Evolutionary conservation across 2,888 invertebrate genomes (phyloP).

Genomic region (Muscina levida): DNA sequence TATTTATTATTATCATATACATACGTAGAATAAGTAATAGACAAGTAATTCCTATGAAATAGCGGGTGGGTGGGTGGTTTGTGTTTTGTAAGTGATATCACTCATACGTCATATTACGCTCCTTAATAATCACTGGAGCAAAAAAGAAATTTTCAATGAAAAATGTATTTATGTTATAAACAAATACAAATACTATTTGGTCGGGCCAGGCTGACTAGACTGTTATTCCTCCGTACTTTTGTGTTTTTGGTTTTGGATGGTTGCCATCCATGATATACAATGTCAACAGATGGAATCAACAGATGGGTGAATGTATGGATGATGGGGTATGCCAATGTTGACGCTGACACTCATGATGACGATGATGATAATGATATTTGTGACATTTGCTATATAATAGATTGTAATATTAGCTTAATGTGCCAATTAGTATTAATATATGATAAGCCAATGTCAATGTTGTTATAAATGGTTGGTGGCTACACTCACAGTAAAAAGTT

Average conservation of each 20-base stretch:
- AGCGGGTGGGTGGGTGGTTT: conserved; percentile 7
- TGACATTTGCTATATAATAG: not conserved
- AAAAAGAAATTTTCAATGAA: too few relatives aligned
- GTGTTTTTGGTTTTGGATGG: too few relatives aligned
- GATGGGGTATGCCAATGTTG: too few relatives aligned
- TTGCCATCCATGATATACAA: too few relatives aligned
- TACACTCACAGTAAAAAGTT: conserved; percentile 5
- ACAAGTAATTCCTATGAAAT: not conserved
- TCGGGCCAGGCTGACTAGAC: too few relatives aligned
- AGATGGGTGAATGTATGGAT: too few relatives aligned
- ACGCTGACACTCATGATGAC: not conserved
- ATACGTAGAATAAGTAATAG: conserved; percentile 21
- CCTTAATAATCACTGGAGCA: not conserved
- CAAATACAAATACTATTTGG: too few relatives aligned
- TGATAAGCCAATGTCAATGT: conserved; percentile 3
- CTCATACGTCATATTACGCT: conserved; percentile 16
- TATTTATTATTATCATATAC: conserved; percentile 23
- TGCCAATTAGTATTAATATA: conserved; percentile 33
- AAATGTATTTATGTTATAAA: too few relatives aligned
- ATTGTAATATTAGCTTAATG: conserved; percentile 15
- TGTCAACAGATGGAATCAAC: not conserved
- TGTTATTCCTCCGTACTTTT: too few relatives aligned
- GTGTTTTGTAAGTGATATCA: conserved; percentile 33
- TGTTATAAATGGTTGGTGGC: not conserved
- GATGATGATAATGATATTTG: not conserved